Conservation (phyloP, 1,140 invertebrate species). For the Drosophila melanogaster region DNA sequence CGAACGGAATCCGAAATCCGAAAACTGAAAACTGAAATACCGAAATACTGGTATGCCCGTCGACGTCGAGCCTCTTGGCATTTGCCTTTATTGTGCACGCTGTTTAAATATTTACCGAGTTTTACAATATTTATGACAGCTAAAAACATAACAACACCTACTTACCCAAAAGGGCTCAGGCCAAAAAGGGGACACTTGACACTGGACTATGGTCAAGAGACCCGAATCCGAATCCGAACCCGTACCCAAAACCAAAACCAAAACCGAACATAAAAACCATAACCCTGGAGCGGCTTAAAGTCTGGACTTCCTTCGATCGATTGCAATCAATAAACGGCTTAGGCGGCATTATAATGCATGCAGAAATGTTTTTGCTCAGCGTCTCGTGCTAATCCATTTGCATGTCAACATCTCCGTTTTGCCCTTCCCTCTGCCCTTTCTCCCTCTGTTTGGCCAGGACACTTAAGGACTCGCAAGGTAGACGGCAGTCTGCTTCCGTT, state of each 20-base stretch:
- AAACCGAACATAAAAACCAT: not conserved
- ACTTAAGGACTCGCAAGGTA: not conserved
- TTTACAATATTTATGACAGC: constrained; percentile 83
- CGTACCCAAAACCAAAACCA: not conserved
- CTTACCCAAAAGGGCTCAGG: constrained; percentile 48
- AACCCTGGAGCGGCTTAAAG: constrained; percentile 36
- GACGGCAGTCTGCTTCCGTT: constrained; percentile 53
- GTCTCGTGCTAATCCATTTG: constrained; percentile 72
- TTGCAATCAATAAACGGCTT: constrained; percentile 83
- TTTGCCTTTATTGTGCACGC: constrained; percentile 79
- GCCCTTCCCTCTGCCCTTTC: not conserved
- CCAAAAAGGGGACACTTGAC: constrained; percentile 67
- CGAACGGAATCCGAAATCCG: not conserved
- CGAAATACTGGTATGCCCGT: constrained; percentile 5
- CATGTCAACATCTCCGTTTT: constrained; percentile 49
- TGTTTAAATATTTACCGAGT: constrained; percentile 82
- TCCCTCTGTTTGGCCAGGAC: not conserved
- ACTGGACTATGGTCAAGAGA: constrained; percentile 26
- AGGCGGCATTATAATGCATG: constrained; percentile 55
- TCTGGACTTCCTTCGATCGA: constrained; percentile 57
- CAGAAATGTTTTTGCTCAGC: constrained; percentile 53
- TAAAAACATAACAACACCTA: constrained; percentile 83
- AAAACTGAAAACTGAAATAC: too few relatives aligned
- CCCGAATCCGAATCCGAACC: not conserved
- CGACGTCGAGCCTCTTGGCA: constrained; percentile 64